phyloP scores from a whole-genome alignment of 2,113 vertebrate species.

The Coracopsis vasa region DNA sequence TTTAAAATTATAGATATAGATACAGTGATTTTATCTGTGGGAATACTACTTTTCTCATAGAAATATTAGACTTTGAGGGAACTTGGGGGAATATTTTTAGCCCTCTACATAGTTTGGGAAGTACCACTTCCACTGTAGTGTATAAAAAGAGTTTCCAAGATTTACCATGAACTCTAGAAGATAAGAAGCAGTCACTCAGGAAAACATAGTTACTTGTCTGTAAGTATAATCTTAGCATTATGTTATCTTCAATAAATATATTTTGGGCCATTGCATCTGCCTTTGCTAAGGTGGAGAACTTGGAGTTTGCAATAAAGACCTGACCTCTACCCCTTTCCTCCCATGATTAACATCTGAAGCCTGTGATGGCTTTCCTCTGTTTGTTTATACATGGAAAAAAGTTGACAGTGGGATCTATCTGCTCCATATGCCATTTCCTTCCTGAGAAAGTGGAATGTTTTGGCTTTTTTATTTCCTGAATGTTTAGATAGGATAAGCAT shows the following conservation, averaged over 20 bases:
- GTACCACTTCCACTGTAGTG: background rate
- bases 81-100: conserved; percentile 20
- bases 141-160: background rate
- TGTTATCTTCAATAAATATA: background rate
- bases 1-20: background rate
- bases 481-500: background rate
- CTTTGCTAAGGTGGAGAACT: background rate
- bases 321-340: background rate
- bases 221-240: background rate
- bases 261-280: background rate
- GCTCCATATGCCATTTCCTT: background rate
- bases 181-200: background rate
- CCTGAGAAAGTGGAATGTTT: background rate
- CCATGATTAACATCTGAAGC: background rate
- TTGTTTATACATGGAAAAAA: background rate
- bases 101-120: background rate
- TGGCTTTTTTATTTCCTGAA: background rate
- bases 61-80: background rate
- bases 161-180: background rate
- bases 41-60: background rate
- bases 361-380: background rate
- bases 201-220: accelerated
- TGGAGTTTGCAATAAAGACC: background rate
- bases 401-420: background rate
- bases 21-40: background rate